These are phyloP conservation scores for Ametastegia equiseti DNA, from an alignment of 2,888 invertebrate species.

Conservation along the genomic window DNA sequence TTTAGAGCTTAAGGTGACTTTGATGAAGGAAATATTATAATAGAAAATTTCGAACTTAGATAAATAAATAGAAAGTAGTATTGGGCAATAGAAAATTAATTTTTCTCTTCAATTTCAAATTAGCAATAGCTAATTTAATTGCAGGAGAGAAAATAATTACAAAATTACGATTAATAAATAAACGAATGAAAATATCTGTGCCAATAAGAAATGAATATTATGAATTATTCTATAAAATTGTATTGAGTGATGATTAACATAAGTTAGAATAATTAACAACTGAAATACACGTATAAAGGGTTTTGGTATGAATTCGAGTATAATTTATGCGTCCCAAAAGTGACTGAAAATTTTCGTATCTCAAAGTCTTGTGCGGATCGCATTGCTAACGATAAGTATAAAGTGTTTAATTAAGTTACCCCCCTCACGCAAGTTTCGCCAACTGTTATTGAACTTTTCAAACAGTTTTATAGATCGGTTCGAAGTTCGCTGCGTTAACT, in stretches of 20 bases:
- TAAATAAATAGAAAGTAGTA: no score
- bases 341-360: constrained; percentile 10
- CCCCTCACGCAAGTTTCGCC: constrained; percentile 20
- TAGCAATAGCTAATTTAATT: no score
- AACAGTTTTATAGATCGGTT: constrained; percentile 4
- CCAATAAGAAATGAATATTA: no score
- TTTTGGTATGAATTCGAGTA: background rate
- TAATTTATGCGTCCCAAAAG: background rate
- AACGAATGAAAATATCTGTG: no score
- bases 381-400: constrained; percentile 7
- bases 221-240: no score
- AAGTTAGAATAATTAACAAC: background rate
- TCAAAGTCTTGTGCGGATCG: background rate
- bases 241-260: background rate
- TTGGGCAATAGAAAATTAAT: no score
- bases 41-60: no score
- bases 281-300: background rate
- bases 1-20: background rate
- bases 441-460: constrained; percentile 27
- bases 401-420: constrained; percentile 32
- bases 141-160: no score
- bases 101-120: no score
- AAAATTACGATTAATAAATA: no score
- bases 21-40: background rate
- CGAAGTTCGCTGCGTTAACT: no score